Evolutionary conservation across 2,797 vertebrate species (phyloP).

Genomic region (Leuciscus waleckii): DNA sequence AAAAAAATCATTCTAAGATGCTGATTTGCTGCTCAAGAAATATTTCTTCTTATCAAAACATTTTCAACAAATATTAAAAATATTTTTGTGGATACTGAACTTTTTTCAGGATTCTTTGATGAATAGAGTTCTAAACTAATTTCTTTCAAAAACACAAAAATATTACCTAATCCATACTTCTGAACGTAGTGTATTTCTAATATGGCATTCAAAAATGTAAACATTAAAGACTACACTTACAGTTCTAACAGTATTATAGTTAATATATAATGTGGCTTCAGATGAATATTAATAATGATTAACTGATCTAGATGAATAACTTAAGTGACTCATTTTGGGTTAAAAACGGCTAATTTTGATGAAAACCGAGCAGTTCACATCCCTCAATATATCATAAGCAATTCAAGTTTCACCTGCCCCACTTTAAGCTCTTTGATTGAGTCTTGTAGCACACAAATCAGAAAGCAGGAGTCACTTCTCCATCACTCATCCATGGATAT

Average conservation of each 20-base stretch:
- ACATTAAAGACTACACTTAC: background rate
- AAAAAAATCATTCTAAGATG: background rate
- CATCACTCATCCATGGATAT: background rate
- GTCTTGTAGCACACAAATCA: background rate
- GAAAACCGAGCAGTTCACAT: no score
- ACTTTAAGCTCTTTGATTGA: background rate
- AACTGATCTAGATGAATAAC: no score
- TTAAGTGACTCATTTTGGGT: no score
- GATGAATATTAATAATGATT: no score
- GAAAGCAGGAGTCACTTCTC: background rate
- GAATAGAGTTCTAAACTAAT: background rate
- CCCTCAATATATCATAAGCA: no score
- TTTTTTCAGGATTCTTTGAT: background rate
- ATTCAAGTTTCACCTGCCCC: no score
- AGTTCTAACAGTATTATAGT: background rate
- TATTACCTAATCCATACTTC: no score
- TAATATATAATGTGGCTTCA: no score
- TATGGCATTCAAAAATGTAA: background rate
- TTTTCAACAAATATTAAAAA: no score
- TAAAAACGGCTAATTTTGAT: no score
- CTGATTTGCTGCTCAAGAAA: background rate
- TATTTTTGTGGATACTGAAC: background rate
- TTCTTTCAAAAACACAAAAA: no score
- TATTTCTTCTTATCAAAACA: no score
- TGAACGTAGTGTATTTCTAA: background rate